phyloP scores from a whole-genome alignment of 1,140 invertebrate genomes.

The Steinernema khuongi region DNA sequence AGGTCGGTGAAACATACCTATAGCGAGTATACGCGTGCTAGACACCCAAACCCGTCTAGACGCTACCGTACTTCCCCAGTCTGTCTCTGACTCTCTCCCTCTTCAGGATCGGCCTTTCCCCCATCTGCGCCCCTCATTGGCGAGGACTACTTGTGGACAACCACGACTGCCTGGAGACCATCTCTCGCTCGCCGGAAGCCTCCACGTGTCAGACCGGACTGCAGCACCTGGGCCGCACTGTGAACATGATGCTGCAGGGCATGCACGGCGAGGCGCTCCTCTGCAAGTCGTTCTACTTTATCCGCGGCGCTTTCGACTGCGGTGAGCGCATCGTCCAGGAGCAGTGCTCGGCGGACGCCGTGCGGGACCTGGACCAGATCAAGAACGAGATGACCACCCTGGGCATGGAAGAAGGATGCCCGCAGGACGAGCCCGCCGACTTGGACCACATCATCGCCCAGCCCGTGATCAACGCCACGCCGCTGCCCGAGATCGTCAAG shows the following conservation, averaged over 20 bases:
- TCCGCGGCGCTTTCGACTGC: constrained; percentile 48
- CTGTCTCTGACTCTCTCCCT: background rate
- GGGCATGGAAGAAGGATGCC: constrained; percentile 56
- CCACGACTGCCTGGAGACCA: constrained; percentile 35
- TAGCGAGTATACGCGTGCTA: too few relatives aligned
- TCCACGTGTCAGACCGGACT: constrained; percentile 47
- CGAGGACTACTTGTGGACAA: constrained; percentile 39
- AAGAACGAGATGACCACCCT: constrained; percentile 52
- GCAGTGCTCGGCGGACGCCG: constrained; percentile 35
- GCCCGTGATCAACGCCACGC: constrained; percentile 34
- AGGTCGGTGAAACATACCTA: constrained; percentile 34
- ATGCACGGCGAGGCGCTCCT: constrained; percentile 55
- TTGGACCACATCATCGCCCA: constrained; percentile 46
- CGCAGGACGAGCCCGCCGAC: constrained; percentile 41
- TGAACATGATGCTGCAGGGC: constrained; percentile 46
- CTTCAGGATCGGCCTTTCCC: constrained; percentile 50
- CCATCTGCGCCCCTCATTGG: constrained; percentile 49
- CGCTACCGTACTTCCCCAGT: background rate
- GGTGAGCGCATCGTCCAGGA: constrained; percentile 43
- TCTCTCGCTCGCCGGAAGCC: constrained; percentile 35
- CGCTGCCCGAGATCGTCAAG: constrained; percentile 20
- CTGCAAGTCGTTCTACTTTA: constrained; percentile 54
- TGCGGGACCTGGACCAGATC: constrained; percentile 39
- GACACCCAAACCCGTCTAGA: too few relatives aligned
- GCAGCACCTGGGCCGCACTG: constrained; percentile 40